phyloP scores from a whole-genome alignment of 2,888 invertebrate species.

The Machimus atricapillus region DNA sequence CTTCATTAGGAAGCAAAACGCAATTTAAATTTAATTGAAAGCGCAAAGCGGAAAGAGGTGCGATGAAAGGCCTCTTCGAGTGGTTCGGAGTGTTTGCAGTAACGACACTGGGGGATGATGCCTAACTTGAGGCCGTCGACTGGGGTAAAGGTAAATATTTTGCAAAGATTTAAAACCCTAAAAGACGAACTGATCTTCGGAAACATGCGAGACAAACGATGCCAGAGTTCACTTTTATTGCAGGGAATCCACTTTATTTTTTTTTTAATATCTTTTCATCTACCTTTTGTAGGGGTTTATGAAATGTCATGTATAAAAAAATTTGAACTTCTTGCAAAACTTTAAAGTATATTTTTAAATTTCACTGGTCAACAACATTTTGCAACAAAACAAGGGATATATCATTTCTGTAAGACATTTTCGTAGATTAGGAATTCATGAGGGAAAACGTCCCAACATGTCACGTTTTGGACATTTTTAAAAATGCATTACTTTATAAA shows the following conservation, averaged over 20 bases:
- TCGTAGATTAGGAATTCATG: too few relatives aligned
- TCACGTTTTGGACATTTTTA: too few relatives aligned
- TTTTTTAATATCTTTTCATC: neutral
- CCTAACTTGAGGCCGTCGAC: neutral
- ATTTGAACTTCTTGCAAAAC: too few relatives aligned
- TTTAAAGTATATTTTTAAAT: too few relatives aligned
- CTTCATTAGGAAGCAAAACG: slow-evolving; percentile 23
- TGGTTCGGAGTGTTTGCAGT: neutral
- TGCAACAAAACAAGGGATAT: too few relatives aligned
- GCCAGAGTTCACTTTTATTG: neutral
- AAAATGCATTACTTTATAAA: too few relatives aligned
- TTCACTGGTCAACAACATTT: too few relatives aligned
- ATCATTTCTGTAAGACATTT: too few relatives aligned
- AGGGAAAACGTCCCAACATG: too few relatives aligned
- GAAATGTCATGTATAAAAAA: too few relatives aligned
- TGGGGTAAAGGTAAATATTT: neutral
- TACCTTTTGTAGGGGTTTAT: neutral
- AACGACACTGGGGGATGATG: neutral
- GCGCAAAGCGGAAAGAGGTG: neutral
- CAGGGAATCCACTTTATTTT: neutral
- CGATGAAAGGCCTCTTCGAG: neutral
- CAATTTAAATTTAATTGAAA: slow-evolving; percentile 27
- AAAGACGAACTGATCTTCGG: neutral
- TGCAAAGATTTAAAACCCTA: neutral
- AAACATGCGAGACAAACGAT: neutral